phyloP scores from a whole-genome alignment of 2,113 vertebrate species.

The Istiophorus platypterus region DNA sequence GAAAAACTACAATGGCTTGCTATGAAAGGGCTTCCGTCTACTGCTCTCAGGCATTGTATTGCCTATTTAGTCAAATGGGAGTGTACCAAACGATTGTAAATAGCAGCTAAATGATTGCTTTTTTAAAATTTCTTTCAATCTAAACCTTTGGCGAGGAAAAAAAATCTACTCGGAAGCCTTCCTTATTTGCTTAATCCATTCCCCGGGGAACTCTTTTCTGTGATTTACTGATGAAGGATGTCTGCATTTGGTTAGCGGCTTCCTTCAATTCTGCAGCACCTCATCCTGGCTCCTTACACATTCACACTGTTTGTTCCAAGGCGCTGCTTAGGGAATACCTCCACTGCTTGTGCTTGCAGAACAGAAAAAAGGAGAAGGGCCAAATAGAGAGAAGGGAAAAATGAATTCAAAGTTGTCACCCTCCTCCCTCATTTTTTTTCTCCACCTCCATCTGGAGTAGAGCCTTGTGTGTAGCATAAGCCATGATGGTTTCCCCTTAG shows the following conservation, averaged over 20 bases:
- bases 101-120: slow-evolving; percentile 88
- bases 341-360: slow-evolving; percentile 85
- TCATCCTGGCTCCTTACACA: slow-evolving; percentile 63
- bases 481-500: slow-evolving; percentile 56
- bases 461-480: slow-evolving; percentile 58
- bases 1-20: slow-evolving; percentile 78
- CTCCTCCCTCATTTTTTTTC: slow-evolving; percentile 55
- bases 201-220: slow-evolving; percentile 66
- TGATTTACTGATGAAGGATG: slow-evolving; percentile 79
- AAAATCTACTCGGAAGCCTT: slow-evolving; percentile 61
- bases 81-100: slow-evolving; percentile 80
- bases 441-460: slow-evolving; percentile 60
- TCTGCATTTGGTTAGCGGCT: slow-evolving; percentile 76
- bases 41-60: slow-evolving; percentile 73
- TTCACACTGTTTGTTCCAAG: slow-evolving; percentile 74
- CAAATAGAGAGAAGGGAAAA: slow-evolving; percentile 53
- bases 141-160: slow-evolving; percentile 80
- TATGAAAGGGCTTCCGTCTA: slow-evolving; percentile 69
- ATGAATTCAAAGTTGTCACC: slow-evolving; percentile 64
- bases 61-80: slow-evolving; percentile 72
- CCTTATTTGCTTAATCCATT: slow-evolving; percentile 81
- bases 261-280: slow-evolving; percentile 72
- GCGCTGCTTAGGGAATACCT: slow-evolving; percentile 79
- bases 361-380: slow-evolving; percentile 64
- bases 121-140: slow-evolving; percentile 62